Evolutionary conservation across 2,113 vertebrate genomes (phyloP), one percentile per base, ranked within the genome.

Genomic region (Rhadina sibilatrix): DNA sequence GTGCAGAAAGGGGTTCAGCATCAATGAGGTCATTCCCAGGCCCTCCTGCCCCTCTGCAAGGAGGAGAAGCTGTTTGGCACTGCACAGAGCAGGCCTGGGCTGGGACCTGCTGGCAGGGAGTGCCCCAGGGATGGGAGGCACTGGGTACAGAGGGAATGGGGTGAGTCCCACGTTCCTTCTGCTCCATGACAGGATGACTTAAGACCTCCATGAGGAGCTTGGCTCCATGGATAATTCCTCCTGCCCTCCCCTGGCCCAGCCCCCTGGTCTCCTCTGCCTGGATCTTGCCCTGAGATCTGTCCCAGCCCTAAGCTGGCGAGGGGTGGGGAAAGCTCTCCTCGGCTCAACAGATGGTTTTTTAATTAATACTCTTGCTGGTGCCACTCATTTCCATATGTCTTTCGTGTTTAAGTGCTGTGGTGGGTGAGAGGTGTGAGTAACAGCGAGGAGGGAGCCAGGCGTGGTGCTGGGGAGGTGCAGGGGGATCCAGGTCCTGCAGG

Each of bases 391-490:
- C 96, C 96, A 92, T 95, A 95, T 94, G 90, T 82, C 85, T 96
- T 53, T 77, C 15, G 17, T 46, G 71, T 85, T 79, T 95, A 87
- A 90, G 75, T 47, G 72, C 82, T 56, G 91, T 80, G 85, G 80
- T 95, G 96, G 94, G 94, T 85, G 96, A 81, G 93, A 93, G 83
- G 93, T 95, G 96, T 91, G 91, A 95, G 91, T 64, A 68, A 83
- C 82, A 92, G 57, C 0, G 33, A 87, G 81, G 77, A 80, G 9
- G 38, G 82, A 92, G 91, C 94, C 82, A 78, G 91, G 87, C 42
- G 1, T 5, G 60, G 53, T 3, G 40, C 76, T 40, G 82, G 78
- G 4, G 69, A 59, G 40, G 69, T 40, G 42, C 19, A 12, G 82
- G 33, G n/a, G 76, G 72, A 23, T 10, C 9, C n/a, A 44, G 65